Conservation (phyloP, 2,113 vertebrate species). For the Hyla sarda region DNA sequence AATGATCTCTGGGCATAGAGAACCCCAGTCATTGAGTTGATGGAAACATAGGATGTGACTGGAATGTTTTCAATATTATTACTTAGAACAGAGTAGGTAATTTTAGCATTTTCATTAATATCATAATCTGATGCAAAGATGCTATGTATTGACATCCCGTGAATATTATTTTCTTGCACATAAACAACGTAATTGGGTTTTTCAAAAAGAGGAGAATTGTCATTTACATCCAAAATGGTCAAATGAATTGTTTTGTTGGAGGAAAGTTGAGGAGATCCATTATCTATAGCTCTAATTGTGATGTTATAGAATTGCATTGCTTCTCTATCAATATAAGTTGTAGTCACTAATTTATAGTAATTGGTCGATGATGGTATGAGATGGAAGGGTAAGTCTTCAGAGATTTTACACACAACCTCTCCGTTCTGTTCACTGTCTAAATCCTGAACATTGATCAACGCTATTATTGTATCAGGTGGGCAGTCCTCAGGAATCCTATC, state of each 20-base stretch:
- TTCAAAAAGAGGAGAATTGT: conserved; percentile 55
- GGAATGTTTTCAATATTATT: conserved; percentile 1
- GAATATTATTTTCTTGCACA: conserved; percentile 30
- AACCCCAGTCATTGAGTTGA: conserved; percentile 67
- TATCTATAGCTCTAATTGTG: conserved; percentile 62
- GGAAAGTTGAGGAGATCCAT: conserved; percentile 61
- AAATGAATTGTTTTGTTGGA: conserved; percentile 65
- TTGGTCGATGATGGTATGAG: conserved; percentile 68
- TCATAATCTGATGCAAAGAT: conserved; percentile 57
- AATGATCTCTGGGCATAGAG: conserved; percentile 69
- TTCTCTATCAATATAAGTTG: conserved; percentile 66
- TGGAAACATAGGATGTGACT: conserved; percentile 64
- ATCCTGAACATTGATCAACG: conserved; percentile 67
- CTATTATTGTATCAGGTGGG: conserved; percentile 60
- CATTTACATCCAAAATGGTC: conserved; percentile 52
- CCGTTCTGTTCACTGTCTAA: conserved; percentile 70
- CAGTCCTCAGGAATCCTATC: conserved; percentile 65
- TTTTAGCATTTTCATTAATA: background rate
- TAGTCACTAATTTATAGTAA: conserved; percentile 69
- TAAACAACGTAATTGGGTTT: conserved; percentile 15
- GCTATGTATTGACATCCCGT: conserved; percentile 44
- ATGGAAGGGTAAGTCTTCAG: conserved; percentile 61
- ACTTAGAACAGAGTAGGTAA: conserved; percentile 37
- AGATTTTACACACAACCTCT: conserved; percentile 63
- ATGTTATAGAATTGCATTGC: conserved; percentile 57